Base-by-base conservation (phyloP, 1,140 invertebrate species). In the Antheraea pernyi region DNA sequence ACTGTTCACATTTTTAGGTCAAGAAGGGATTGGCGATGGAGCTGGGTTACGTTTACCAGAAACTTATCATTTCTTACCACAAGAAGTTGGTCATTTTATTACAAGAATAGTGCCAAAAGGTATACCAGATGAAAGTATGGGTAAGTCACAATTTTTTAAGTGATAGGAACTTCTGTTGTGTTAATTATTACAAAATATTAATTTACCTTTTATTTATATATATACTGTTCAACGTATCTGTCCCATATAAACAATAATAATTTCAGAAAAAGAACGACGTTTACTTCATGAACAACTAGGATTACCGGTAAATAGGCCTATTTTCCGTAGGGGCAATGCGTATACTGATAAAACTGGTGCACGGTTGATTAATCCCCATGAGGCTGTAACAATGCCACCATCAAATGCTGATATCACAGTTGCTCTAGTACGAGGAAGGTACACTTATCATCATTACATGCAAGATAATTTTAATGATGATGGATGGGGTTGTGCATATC, bases 401-500 rank as follows among this genome's bases (percentile, higher is more conserved):
- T 7, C 59, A 0, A 83, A 81, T 19, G 74, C 73, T 7, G 85
- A 88, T 59, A 78, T 81, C 8, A 83, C 69, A 7, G 73, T 94
- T 19, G 93, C 94, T 68, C 69, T 97, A 37, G 97, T 99, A 3
- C 92, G 95, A 72, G 99, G 99, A 4, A 94, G 95, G 67, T 99
- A 99, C 89, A 93, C 95, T 1, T 99, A 99, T 93, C 96, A 98
- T 90, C 99, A 99, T 89, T 99, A 99, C 83, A 97, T 98, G 95
- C 99, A 99, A 93, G 96, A 99, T 84, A 94, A 95, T 76, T 96
- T 99, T 83, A 96, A 99, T 91, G 99, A 99, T 85, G 96, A 97
- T 90, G 98, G 98, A 36, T 99, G 99, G 99, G 99, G 99, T 16
- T 99, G 99, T 94, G 99, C 99, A 1, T 99, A 99, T 83, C 94